Evolutionary conservation across 1,140 invertebrate species (phyloP).

Genomic region (Meloidogyne hapla): DNA sequence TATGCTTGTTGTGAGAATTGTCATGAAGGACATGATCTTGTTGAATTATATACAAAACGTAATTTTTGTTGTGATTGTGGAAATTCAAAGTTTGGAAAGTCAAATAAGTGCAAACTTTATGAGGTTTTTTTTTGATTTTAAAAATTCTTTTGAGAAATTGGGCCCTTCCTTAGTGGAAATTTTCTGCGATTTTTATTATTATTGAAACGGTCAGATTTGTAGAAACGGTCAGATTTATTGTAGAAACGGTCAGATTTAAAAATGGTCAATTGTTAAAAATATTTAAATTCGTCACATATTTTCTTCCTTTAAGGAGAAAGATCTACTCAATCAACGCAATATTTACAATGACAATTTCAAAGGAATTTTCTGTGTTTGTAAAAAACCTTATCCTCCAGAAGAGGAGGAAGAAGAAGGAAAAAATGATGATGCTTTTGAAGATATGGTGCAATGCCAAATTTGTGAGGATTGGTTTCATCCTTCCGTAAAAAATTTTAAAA

Average conservation of each 20-base stretch:
- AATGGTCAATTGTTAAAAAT: too few species aligned
- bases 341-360: conserved; percentile 91
- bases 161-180: background rate
- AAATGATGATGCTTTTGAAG: conserved; percentile 71
- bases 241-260: too few species aligned
- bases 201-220: too few species aligned
- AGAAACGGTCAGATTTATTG: too few species aligned
- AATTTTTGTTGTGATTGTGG: conserved; percentile 96
- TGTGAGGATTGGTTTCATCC: conserved; percentile 97
- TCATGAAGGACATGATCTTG: conserved; percentile 89
- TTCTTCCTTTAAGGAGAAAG: conserved; percentile 69
- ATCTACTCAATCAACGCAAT: conserved; percentile 74
- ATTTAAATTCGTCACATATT: too few species aligned
- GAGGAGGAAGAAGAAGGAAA: conserved; percentile 47
- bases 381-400: conserved; percentile 89
- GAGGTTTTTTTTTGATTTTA: conserved; percentile 68
- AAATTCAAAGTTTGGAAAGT: conserved; percentile 75
- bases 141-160: background rate
- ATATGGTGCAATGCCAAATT: conserved; percentile 92
- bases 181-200: background rate
- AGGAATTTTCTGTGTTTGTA: conserved; percentile 87
- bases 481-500: conserved; percentile 5
- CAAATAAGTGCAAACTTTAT: conserved; percentile 74
- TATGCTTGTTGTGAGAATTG: conserved; percentile 89
- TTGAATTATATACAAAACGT: conserved; percentile 94